Base-by-base conservation (phyloP, 2,113 vertebrate species). In the Upupa epops region DNA sequence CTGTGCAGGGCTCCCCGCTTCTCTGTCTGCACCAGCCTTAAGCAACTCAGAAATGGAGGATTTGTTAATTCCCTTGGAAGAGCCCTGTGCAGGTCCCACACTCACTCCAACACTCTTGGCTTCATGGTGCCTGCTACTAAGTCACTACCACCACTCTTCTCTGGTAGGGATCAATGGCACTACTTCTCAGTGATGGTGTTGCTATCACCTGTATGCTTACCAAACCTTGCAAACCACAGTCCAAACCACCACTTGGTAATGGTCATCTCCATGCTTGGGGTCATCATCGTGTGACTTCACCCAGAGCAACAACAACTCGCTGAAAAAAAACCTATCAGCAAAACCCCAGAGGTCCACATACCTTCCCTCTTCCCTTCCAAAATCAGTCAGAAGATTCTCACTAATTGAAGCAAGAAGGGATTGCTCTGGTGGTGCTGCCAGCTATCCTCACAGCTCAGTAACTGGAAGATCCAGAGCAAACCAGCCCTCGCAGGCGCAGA, bases 81-180 rank as follows among this genome's bases (percentile, higher is more conserved):
- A 86, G 26, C 28, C 60, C 64, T 42, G 51, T 37, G 48, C 46
- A 68, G 26, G 29, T 13, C 21, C 26, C 1, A 2, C 6, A 3
- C 29, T 66, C 65, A 22, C 5, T 3, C 46, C 48, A 79, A n/a
- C 0, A 2, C 24, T 85, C 3, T 68, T 46, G 22, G 17, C 59
- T 52, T 83, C 14, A 3, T 4, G 22, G 56, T 46, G 32, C 13
- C 64, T 80, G 24, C 52, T 59, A 3, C 12, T 32, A 52, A 31
- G 13, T 32, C n/a, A 6, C 32, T 64, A 13, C n/a, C 40, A 28
- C n/a, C 29, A 18, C 40, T 3, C 26, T 60, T 83, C n/a, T 74
- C 51, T 69, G 64, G 45, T 4, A 15, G 8, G n/a, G 11, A 11
- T 49, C 52, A 63, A 17, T 18, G 52, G 0, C 0, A 21, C 18